Percentiles rank a stretch among this genome's conserved stretches.
phyloP scores from a whole-genome alignment of 1,140 invertebrate species.

The Aphaenogaster floridana region DNA sequence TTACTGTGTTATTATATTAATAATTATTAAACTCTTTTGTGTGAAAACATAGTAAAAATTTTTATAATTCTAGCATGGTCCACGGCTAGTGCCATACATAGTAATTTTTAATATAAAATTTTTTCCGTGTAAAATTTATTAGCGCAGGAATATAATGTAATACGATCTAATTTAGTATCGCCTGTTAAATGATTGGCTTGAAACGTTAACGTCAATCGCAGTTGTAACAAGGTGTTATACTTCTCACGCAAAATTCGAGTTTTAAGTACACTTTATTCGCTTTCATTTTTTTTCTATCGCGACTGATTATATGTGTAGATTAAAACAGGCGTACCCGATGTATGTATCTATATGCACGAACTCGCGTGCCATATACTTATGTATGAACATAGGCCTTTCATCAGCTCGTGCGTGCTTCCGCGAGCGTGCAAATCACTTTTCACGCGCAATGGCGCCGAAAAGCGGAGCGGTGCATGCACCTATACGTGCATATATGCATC shows the following conservation, averaged over 20 bases:
- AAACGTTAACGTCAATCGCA: not conserved
- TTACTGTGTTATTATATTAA: no score
- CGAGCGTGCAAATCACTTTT: conserved; percentile 74
- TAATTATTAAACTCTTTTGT: no score
- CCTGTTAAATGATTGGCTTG: conserved; percentile 4
- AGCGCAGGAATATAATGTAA: not conserved
- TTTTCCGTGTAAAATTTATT: not conserved
- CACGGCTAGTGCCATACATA: no score
- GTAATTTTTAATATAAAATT: no score
- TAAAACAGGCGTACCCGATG: conserved; percentile 44
- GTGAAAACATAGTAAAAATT: no score
- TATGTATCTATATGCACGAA: conserved; percentile 40
- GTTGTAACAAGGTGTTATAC: conserved; percentile 9
- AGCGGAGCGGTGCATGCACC: conserved; percentile 48
- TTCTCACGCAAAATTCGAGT: conserved; percentile 15
- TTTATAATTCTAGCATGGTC: no score
- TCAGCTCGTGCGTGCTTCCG: conserved; percentile 65
- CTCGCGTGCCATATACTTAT: conserved; percentile 61
- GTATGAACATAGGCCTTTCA: conserved; percentile 72
- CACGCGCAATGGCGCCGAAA: conserved; percentile 70
- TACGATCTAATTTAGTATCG: conserved; percentile 7
- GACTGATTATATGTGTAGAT: conserved; percentile 43
- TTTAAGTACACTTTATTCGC: conserved; percentile 17
- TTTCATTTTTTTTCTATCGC: conserved; percentile 18
- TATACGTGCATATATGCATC: conserved; percentile 34